Evolutionary conservation across 2,113 vertebrate species (phyloP), one percentile per base, ranked within the genome.

Genomic region (Lophius piscatorius): DNA sequence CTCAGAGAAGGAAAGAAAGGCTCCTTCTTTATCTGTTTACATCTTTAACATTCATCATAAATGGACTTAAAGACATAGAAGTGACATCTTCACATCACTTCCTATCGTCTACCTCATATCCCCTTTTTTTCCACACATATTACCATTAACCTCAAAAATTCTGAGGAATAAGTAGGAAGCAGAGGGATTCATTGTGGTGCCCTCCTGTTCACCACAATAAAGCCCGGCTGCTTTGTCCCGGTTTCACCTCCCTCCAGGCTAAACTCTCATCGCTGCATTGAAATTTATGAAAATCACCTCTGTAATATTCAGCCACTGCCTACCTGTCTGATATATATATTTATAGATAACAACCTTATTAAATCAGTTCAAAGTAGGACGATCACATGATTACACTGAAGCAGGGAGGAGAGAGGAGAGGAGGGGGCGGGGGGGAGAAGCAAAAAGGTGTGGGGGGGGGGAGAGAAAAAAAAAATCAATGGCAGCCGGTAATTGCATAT

Each of bases 221-320:
- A 74, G 56, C 59, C 72, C 31, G 55, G 22, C 63, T 78, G 56
- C 71, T 83, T 65, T 78, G 65, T 88, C 83, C 74, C 68, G 73
- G 56, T 77, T 76, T 77, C 65, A 76, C 81, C 75, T 85, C 72
- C 75, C 81, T 81, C 65, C 61, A 66, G 82, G 83, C 76, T 80
- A 82, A 81, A 83, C 50, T 68, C 70, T 80, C 63, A 41, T 76
- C 44, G 55, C 56, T 79, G 71, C 84, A 92, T 90, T 92, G 90
- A 94, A 94, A 94, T 94, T 93, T 94, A 95, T 95, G 92, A 96
- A 95, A 94, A 93, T 92, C 88, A 87, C 88, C 83, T 74, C 81
- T 89, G 90, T 93, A 94, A 93, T 93, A 93, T 94, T 93, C 93
- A 90, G 81, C 87, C 80, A 83, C 33, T 87, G 70, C 73, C 58